phyloP scores from a whole-genome alignment of 2,113 vertebrate species.

The Cyanoramphus novaezelandiae region DNA sequence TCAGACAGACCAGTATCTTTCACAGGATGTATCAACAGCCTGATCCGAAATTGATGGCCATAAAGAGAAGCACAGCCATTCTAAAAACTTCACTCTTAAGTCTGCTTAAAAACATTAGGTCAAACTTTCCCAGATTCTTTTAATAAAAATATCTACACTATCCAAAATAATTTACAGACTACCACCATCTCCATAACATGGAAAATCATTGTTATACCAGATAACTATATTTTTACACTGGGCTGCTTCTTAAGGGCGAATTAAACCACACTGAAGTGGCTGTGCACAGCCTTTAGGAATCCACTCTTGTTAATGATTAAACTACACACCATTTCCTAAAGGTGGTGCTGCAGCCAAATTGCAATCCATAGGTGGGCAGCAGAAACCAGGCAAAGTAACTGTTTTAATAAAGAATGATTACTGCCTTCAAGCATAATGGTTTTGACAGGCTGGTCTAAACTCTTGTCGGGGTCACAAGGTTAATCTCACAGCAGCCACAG shows the following conservation, averaged over 20 bases:
- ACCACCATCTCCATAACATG: background rate
- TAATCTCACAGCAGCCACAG: slow-evolving; percentile 54
- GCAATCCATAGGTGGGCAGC: slow-evolving; percentile 1
- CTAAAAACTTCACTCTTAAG: background rate
- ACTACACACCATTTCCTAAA: slow-evolving; percentile 27
- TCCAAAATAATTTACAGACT: background rate
- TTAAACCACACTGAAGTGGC: background rate
- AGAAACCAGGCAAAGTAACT: slow-evolving; percentile 28
- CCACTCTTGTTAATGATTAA: slow-evolving; percentile 29
- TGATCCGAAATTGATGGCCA: background rate
- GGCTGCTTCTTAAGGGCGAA: background rate
- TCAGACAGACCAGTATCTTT: background rate
- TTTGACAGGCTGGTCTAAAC: slow-evolving; percentile 53
- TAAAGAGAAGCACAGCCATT: background rate
- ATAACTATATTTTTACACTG: background rate
- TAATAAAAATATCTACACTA: background rate
- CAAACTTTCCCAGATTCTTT: background rate
- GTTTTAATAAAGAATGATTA: slow-evolving; percentile 7
- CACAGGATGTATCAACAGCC: background rate
- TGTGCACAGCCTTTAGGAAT: background rate
- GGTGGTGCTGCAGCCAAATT: slow-evolving; percentile 53
- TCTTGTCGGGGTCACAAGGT: slow-evolving; percentile 54
- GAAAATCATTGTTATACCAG: background rate
- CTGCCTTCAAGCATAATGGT: slow-evolving; percentile 32
- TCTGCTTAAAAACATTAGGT: background rate